Percentiles rank a stretch among this genome's conserved stretches.
phyloP scores from a whole-genome alignment of 2,113 vertebrate species.

The Acrocephalus arundinaceus region DNA sequence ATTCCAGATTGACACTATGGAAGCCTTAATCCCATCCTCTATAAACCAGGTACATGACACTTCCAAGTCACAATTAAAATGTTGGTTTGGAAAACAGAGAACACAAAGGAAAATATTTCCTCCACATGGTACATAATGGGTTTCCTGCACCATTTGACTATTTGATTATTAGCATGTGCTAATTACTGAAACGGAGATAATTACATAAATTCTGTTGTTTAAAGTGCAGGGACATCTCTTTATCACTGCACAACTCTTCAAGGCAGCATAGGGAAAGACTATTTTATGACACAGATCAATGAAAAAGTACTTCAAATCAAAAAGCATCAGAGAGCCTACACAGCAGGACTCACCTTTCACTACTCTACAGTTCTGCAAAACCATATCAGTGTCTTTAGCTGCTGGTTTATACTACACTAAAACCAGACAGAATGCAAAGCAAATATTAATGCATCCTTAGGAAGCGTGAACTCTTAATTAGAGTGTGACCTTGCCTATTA shows the following conservation, averaged over 20 bases:
- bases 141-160: background rate
- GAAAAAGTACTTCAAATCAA: background rate
- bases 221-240: background rate
- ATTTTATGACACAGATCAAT: background rate
- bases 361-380: background rate
- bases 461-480: background rate
- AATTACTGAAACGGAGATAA: background rate
- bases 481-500: background rate
- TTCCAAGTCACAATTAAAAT: background rate
- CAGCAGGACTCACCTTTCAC: background rate
- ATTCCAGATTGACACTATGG: background rate
- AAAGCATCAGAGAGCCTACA: background rate
- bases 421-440: background rate
- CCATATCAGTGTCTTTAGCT: background rate
- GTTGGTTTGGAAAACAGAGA: background rate
- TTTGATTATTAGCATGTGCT: background rate
- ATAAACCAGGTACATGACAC: background rate
- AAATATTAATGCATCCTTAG: background rate
- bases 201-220: background rate
- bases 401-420: background rate
- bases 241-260: background rate
- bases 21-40: background rate
- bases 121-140: background rate
- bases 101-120: background rate
- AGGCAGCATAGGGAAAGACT: background rate